Base-by-base conservation (phyloP, 2,797 vertebrate species). In the Chelonia mydas region DNA sequence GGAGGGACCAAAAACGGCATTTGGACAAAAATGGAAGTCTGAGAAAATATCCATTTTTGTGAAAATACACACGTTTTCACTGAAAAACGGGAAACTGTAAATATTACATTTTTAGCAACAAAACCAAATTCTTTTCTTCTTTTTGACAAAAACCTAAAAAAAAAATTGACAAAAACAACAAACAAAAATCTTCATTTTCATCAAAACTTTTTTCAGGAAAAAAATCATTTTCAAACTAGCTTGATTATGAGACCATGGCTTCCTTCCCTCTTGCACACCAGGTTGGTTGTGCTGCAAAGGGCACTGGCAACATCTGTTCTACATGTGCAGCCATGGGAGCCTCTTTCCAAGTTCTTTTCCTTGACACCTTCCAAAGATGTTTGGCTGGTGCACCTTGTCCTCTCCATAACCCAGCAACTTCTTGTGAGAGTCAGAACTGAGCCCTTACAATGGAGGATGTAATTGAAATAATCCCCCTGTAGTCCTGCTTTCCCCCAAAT, bases 391-490 rank as follows among this genome's bases (percentile, higher is more conserved):
- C 59, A 61, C 31, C 28, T 61, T 17, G 59, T 61, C 31, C 57
- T 31, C 57, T 15, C 28, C 57, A 13, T 59, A 59, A 31, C 27
- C 79, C 79, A 27, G 3, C 23, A 37, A 37, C 51, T 54, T 41
- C 65, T 21, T 72, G 17, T 37, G 23, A 57, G 47, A 41, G 80
- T 15, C 53, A 81, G 80, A 28, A 54, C 53, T 19, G 53, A 81
- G 37, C 23, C 53, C 80, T 72, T 90, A 49, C 50, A 86, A 94
- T 81, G 45, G 87, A 95, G 74, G 83, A 92, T 89, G 74, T 33
- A 89, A 94, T 95, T 94, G 92, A 96, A 95, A 96, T 90, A 80
- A 94, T 93, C 90, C 65, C 27, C 82, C 11, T 87, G 53, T 91
- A 94, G 86, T 72, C 89, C 91, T 47, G 72, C 81, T 91, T 96